Evolutionary conservation across 2,797 vertebrate genomes (phyloP), one percentile per base, ranked within the genome.

Genomic region (Lindbergichthys nudifrons): DNA sequence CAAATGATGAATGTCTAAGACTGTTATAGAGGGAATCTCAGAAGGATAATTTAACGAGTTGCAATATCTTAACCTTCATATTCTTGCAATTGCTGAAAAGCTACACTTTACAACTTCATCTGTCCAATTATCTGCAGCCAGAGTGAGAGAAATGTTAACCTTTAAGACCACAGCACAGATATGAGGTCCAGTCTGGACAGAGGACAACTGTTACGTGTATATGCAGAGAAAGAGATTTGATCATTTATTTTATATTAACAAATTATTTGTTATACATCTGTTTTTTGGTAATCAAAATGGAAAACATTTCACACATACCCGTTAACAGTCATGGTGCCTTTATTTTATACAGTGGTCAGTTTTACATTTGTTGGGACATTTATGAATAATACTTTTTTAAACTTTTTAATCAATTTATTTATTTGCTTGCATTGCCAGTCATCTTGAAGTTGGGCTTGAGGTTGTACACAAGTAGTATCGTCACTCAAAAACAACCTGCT

Each of bases 51-150:
- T 43, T 42, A 68, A 56, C 41, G 42, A 70, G 65, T 46, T 54
- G 41, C 42, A 60, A 47, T 3, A 36, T 80, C 36, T 51, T 68
- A 46, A 65, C 60, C 61, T 69, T 75, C 53, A 46, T 23, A 30
- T 26, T 60, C 7, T 61, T 19, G 50, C 70, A 51, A 62, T 32
- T 12, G 15, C n/a, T 16, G 59, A 18, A 58, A 32, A 70, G 42
- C 21, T 62, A 21, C 54, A 76, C n/a, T 62, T 23, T 39, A 83
- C 67, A 78, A 23, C 66, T 65, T 70, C 60, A 7, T 70, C 56
- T 7, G 54, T 70, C 86, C 78, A 90, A 86, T 88, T 88, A 91
- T 84, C 75, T 47, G 63, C 62, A 57, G 15, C 11, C 58, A 65
- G 79, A 57, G 65, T 75, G 43, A 75, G 71, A 68, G 42, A 81